Percentiles rank a stretch among this genome's conserved stretches.
phyloP scores from a whole-genome alignment of 1,140 invertebrate species.

The Teleogryllus occipitalis region DNA sequence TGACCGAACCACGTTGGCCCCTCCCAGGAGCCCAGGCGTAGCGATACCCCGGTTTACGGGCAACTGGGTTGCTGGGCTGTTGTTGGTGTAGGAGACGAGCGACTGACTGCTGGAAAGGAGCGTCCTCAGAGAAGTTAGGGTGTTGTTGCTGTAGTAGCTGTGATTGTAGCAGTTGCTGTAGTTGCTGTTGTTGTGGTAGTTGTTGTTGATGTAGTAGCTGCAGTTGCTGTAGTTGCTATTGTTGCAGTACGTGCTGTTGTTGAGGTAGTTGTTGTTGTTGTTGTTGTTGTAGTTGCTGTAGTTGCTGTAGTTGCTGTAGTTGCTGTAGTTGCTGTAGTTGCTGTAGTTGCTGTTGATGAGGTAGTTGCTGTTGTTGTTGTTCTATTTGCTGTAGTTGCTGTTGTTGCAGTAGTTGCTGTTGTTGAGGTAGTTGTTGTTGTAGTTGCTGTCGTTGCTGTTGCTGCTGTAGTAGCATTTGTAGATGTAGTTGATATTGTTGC shows the following conservation, averaged over 20 bases:
- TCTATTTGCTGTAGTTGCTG: slow-evolving; percentile 30
- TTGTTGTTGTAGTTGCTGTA: slow-evolving; percentile 18
- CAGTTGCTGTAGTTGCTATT: slow-evolving; percentile 26
- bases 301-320: slow-evolving; percentile 13
- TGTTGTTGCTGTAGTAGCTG: background rate
- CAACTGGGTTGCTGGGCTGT: no score
- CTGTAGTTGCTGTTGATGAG: slow-evolving; percentile 24
- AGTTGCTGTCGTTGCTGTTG: slow-evolving; percentile 19
- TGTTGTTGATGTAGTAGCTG: slow-evolving; percentile 29
- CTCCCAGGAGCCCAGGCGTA: no score
- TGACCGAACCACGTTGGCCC: no score
- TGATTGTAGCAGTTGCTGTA: slow-evolving; percentile 21
- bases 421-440: slow-evolving; percentile 29
- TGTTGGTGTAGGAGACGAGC: no score
- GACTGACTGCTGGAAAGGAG: no score
- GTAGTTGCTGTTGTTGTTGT: slow-evolving; percentile 20
- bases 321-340: slow-evolving; percentile 15
- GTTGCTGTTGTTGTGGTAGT: slow-evolving; percentile 30
- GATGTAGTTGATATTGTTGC: slow-evolving; percentile 21
- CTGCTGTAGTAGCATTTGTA: slow-evolving; percentile 16
- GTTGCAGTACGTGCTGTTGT: background rate
- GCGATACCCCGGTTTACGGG: no score
- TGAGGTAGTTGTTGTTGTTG: slow-evolving; percentile 21
- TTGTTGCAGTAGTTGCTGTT: slow-evolving; percentile 33
- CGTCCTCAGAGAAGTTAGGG: no score